A percentile compares a stretch with the other conserved stretches of the same genome.
These are phyloP conservation scores for Sarcophaga carnaria DNA, from an alignment of 2,888 invertebrate species.

Conservation along the genomic window DNA sequence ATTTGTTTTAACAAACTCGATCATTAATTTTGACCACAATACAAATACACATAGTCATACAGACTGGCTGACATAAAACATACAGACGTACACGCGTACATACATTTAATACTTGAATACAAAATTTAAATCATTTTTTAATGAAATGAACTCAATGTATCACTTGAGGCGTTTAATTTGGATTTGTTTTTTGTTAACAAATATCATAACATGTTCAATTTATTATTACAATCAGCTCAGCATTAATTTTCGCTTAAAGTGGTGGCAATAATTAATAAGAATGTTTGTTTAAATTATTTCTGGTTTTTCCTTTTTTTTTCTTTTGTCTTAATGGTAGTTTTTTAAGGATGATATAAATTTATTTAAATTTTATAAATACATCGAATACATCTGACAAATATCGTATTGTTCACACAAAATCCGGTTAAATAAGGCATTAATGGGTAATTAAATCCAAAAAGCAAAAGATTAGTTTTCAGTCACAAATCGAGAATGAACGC, in stretches of 20 bases:
- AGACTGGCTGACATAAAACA: background rate
- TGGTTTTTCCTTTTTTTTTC: background rate
- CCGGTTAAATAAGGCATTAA: too few relatives aligned
- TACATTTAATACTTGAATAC: background rate
- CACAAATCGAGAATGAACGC: too few relatives aligned
- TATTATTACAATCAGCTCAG: conserved; percentile 41
- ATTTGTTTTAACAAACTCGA: conserved; percentile 54
- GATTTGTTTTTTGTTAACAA: conserved; percentile 48
- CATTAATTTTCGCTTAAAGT: conserved; percentile 48
- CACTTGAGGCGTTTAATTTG: conserved; percentile 49
- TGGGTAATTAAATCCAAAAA: too few relatives aligned
- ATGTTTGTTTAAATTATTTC: conserved; percentile 27
- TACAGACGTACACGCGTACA: background rate
- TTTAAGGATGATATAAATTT: background rate
- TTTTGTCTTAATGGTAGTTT: background rate
- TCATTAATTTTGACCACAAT: conserved; percentile 49
- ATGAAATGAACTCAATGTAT: conserved; percentile 53
- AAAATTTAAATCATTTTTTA: conserved; percentile 51
- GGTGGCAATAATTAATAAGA: conserved; percentile 54
- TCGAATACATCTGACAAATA: too few relatives aligned
- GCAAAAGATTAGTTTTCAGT: too few relatives aligned
- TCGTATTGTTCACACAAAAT: too few relatives aligned
- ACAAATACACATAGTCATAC: background rate
- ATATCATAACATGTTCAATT: conserved; percentile 38
- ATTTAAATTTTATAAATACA: background rate